These are phyloP conservation scores for Cynopterus sphinx DNA, from an alignment of 2,797 vertebrate genomes.

Conservation along the genomic window DNA sequence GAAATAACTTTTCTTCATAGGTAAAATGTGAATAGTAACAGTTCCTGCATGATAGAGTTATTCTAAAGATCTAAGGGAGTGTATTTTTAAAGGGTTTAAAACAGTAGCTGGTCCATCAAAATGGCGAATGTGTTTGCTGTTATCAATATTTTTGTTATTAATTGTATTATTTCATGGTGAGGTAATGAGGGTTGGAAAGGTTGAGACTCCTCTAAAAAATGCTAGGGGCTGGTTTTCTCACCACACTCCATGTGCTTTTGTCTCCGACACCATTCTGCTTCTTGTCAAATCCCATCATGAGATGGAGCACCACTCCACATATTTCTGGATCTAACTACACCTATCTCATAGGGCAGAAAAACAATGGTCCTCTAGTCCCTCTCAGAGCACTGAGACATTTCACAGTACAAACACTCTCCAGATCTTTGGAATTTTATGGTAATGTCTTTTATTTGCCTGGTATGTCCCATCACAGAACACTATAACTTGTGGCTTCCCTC, in stretches of 20 bases:
- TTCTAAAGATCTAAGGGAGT: not conserved
- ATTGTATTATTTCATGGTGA: not conserved
- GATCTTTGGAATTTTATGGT: not conserved
- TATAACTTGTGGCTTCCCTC: not conserved
- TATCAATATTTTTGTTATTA: not conserved
- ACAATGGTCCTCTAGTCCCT: not conserved
- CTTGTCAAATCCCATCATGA: not conserved
- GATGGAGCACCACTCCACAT: rapidly evolving
- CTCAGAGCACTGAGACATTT: not conserved
- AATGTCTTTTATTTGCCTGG: not conserved
- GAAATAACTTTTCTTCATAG: not conserved
- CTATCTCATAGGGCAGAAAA: not conserved
- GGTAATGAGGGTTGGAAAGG: not conserved
- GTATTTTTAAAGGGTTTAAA: not conserved
- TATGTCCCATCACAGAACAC: not conserved
- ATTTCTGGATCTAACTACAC: not conserved
- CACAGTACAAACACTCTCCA: not conserved
- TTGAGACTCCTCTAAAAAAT: not conserved
- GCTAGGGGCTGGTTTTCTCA: not conserved
- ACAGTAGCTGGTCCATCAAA: not conserved
- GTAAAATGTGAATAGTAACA: not conserved
- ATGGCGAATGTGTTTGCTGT: not conserved
- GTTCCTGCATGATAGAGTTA: not conserved
- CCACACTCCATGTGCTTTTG: not conserved
- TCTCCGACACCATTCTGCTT: not conserved